Evolutionary conservation across 2,888 invertebrate genomes (phyloP), one percentile per base, ranked within the genome.

Genomic region (Muscina levida): DNA sequence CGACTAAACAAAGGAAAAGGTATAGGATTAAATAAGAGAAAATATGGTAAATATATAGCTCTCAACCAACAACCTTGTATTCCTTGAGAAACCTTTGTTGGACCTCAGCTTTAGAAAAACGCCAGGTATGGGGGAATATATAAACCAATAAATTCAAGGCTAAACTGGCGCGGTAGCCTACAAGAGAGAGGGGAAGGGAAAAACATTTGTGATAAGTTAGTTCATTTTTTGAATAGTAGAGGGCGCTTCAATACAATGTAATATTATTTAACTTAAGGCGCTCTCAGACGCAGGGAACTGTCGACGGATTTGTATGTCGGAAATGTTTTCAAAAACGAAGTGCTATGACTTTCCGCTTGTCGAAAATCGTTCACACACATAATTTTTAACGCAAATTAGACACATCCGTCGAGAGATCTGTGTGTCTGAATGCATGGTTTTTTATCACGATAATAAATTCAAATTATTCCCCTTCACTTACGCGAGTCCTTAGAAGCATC

Each of bases 21-120:
- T n/a, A 57, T n/a, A 31, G 1, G n/a, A 57, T n/a, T 48, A 26
- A 22, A 11, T 13, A 19, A 11, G 22, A 22, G n/a, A 5, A 37
- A 15, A 57, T 46, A 4, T 46, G 46, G 17, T n/a, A 46, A 44
- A 8, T 17, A 2, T 19, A 2, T 3, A 17, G 1, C 8, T n/a
- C n/a, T n/a, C n/a, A n/a, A 31, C 6, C 8, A 24, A 66, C 48
- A 15, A 62, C 79, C 44, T 31, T 17, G 53, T 76, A 79, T 24
- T 76, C 72, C 37, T 72, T 76, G 24, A 79, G 65, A 62, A 79
- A 79, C 26, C 75, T n/a, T n/a, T 62, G 39, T 56, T 79, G 79
- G 26, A 79, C 53, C 22, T 76, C 72, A 24, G 11, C 37, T 70
- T 65, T 79, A 2, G 79, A 44, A 10, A 42, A 31, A 17, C 72